These are phyloP conservation scores for Syrista parreyssii DNA, from an alignment of 2,888 invertebrate genomes.

Conservation along the genomic window DNA sequence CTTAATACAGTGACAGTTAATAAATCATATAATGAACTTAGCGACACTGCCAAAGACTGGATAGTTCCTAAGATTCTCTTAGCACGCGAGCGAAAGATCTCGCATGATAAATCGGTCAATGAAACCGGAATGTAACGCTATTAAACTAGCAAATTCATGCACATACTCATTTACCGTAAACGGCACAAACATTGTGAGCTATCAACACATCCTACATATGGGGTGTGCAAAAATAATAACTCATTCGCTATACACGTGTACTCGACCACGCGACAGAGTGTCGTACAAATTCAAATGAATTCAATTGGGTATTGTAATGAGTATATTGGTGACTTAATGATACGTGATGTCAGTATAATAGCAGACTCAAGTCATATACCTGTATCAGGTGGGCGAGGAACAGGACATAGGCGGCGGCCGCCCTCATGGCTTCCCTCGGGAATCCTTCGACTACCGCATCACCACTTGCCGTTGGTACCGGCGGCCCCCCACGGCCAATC, in stretches of 20 bases:
- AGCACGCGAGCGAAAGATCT: neutral
- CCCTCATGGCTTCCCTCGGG: conserved; percentile 66
- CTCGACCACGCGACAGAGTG: neutral
- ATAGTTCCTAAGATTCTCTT: neutral
- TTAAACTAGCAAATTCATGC: neutral
- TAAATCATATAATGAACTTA: neutral
- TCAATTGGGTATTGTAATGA: neutral
- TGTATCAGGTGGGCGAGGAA: conserved; percentile 65
- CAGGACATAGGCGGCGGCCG: conserved; percentile 66
- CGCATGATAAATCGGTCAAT: neutral
- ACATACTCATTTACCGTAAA: neutral
- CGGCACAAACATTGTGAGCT: neutral
- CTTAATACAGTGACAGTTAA: neutral
- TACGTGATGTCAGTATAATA: neutral
- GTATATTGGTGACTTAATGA: neutral
- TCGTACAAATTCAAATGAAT: neutral
- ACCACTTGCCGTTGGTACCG: conserved; percentile 53
- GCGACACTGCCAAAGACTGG: neutral
- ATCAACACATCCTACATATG: neutral
- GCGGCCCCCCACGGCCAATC: conserved; percentile 6
- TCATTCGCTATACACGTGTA: neutral
- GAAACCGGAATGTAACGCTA: neutral
- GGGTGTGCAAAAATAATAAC: neutral
- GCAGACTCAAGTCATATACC: conserved; percentile 39
- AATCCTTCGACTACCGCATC: conserved; percentile 66